A percentile compares a stretch with the other conserved stretches of the same genome.
These are phyloP conservation scores for Cecropterus lyciades DNA, from an alignment of 1,140 invertebrate genomes.

Conservation along the genomic window DNA sequence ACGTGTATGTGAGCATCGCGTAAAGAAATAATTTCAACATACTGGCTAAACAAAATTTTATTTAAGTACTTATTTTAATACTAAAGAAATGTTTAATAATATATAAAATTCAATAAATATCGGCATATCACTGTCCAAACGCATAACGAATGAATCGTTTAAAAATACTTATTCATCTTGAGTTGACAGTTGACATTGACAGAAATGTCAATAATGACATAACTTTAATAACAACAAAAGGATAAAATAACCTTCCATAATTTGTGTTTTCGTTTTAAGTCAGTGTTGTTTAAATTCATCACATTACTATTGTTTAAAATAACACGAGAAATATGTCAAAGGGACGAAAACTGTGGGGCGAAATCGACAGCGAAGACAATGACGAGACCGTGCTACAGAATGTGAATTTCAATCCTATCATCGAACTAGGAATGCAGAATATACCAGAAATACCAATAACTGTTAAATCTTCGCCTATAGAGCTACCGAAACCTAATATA, in stretches of 20 bases:
- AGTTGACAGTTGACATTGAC: no score
- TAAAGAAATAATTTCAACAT: no score
- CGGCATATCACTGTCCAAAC: no score
- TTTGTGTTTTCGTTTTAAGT: not conserved
- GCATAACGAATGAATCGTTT: no score
- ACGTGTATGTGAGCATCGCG: no score
- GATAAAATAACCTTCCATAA: not conserved
- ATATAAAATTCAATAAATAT: no score
- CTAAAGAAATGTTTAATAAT: no score
- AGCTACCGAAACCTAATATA: constrained; percentile 70
- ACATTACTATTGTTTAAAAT: not conserved
- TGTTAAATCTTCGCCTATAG: constrained; percentile 73
- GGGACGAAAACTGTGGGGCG: constrained; percentile 72
- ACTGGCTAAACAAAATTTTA: no score
- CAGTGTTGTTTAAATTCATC: not conserved
- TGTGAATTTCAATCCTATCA: constrained; percentile 81
- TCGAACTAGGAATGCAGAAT: constrained; percentile 81
- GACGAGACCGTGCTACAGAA: constrained; percentile 71
- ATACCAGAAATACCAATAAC: constrained; percentile 77
- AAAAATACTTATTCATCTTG: no score
- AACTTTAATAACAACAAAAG: not conserved
- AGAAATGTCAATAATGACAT: no score
- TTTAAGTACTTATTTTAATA: no score
- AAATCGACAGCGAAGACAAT: constrained; percentile 66
- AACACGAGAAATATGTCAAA: constrained; percentile 49